Conservation (phyloP, 2,113 vertebrate species). For the Oplegnathus fasciatus region DNA sequence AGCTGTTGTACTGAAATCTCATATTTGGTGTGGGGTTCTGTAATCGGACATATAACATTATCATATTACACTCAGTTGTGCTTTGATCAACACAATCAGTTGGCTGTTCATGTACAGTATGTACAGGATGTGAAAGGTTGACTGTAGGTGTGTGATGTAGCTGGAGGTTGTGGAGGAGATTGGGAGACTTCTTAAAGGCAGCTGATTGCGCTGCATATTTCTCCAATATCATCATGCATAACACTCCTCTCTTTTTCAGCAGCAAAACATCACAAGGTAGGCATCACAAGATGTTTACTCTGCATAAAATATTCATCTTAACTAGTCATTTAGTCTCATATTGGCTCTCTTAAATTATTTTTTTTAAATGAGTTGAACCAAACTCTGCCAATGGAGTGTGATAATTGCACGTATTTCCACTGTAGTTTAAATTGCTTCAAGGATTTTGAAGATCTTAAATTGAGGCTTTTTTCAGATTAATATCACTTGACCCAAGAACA, state of each 20-base stretch:
- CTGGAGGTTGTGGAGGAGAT: not conserved
- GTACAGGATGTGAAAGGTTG: slow-evolving; percentile 39
- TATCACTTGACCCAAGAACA: slow-evolving; percentile 23
- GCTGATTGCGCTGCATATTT: slow-evolving; percentile 10
- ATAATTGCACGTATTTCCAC: slow-evolving; percentile 16
- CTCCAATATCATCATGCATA: slow-evolving; percentile 11
- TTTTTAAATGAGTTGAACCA: slow-evolving; percentile 2
- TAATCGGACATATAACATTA: slow-evolving; percentile 49
- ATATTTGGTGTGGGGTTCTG: slow-evolving; percentile 8
- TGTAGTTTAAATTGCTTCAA: not conserved
- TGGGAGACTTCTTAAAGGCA: not conserved
- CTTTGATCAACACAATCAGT: slow-evolving; percentile 41
- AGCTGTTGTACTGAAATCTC: slow-evolving; percentile 64
- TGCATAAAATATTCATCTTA: slow-evolving; percentile 16
- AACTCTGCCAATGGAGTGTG: not conserved
- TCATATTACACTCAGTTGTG: slow-evolving; percentile 42
- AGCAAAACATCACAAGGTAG: not conserved
- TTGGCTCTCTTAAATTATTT: not conserved
- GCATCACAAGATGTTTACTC: slow-evolving; percentile 28
- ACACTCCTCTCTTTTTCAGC: not conserved
- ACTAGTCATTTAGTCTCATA: slow-evolving; percentile 17
- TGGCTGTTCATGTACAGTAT: not conserved
- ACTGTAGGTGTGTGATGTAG: slow-evolving; percentile 10
- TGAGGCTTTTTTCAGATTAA: slow-evolving; percentile 25
- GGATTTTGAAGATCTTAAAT: slow-evolving; percentile 6